A percentile compares a stretch with the other conserved stretches of the same genome.
Evolutionary conservation across 2,113 vertebrate species (phyloP).

Genomic region (Peromyscus leucopus): DNA sequence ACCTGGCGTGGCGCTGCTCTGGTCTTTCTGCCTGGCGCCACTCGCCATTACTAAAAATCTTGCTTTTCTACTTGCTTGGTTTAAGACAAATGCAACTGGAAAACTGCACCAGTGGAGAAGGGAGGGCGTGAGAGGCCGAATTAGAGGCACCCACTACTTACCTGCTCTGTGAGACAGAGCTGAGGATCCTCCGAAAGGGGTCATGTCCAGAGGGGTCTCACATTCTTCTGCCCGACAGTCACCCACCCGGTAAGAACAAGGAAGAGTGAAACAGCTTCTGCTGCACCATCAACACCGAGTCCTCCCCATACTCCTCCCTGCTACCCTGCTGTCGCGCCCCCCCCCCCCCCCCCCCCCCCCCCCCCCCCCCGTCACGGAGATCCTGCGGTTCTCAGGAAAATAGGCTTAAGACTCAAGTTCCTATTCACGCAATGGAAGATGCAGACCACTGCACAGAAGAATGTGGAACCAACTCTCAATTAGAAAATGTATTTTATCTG

Average conservation of each 20-base stretch:
- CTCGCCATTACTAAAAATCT: not conserved
- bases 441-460: not conserved
- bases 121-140: rapidly evolving
- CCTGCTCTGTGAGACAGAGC: not conserved
- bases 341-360: too few species aligned
- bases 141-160: not conserved
- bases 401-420: not conserved
- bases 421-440: not conserved
- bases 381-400: not conserved
- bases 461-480: not conserved
- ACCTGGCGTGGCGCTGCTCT: too few species aligned
- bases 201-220: not conserved
- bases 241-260: not conserved
- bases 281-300: too few species aligned
- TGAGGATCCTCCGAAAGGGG: not conserved
- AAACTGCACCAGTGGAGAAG: not conserved
- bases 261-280: not conserved
- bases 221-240: not conserved
- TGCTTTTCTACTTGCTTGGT: not conserved
- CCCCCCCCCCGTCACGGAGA: too few species aligned
- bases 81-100: not conserved
- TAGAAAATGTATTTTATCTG: not conserved
- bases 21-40: too few species aligned
- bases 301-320: too few species aligned
- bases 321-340: too few species aligned